Evolutionary conservation across 2,113 vertebrate species (phyloP).

Genomic region (Aepyceros melampus): DNA sequence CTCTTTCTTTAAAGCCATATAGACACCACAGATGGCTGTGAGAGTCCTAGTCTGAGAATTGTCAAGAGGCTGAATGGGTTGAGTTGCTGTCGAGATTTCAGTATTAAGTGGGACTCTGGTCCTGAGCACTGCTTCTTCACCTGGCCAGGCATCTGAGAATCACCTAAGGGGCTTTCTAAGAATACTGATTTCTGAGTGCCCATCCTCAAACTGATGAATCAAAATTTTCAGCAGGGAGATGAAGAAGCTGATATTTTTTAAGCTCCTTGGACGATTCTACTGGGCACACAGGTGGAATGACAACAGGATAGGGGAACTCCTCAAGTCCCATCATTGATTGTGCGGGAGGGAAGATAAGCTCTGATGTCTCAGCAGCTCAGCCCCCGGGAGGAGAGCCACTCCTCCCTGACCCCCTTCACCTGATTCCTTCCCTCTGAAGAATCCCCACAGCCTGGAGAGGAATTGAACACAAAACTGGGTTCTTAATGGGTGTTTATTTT

Average conservation of each 20-base stretch:
- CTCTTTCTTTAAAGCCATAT: background rate
- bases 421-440: background rate
- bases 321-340: background rate
- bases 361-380: background rate
- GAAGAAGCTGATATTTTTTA: background rate
- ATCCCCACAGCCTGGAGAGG: background rate
- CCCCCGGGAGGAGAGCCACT: background rate
- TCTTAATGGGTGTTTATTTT: constrained; percentile 21
- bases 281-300: background rate
- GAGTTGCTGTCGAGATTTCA: background rate
- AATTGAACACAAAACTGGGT: background rate
- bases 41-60: background rate
- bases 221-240: background rate
- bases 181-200: background rate
- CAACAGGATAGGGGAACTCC: background rate
- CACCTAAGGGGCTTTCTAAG: background rate
- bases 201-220: background rate
- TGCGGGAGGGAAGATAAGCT: background rate
- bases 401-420: too few relatives aligned
- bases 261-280: background rate
- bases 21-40: background rate
- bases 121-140: background rate
- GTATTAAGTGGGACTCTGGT: background rate
- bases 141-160: background rate
- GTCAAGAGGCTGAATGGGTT: background rate